These are phyloP conservation scores for Drosophila falleni DNA, from an alignment of 2,888 invertebrate genomes.

Conservation along the genomic window DNA sequence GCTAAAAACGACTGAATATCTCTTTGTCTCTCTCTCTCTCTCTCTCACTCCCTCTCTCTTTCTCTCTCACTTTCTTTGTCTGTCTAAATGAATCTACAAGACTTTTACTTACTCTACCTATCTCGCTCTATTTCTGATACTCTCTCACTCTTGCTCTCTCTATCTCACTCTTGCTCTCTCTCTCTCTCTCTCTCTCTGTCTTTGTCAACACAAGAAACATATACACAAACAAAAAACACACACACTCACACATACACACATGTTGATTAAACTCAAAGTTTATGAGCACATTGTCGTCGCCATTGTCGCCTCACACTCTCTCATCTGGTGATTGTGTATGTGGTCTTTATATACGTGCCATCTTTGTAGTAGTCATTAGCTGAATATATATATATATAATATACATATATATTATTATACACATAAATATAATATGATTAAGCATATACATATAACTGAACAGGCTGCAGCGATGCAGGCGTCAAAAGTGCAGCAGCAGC, in stretches of 20 bases:
- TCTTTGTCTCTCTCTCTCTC: slow-evolving; percentile 38
- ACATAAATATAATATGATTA: slow-evolving; percentile 15
- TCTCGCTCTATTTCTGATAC: slow-evolving; percentile 28
- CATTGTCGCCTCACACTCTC: slow-evolving; percentile 80
- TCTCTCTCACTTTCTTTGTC: slow-evolving; percentile 38
- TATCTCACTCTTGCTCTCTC: slow-evolving; percentile 8
- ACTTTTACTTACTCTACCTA: slow-evolving; percentile 42
- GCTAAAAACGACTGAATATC: slow-evolving; percentile 67
- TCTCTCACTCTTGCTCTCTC: slow-evolving; percentile 14
- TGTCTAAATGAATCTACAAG: slow-evolving; percentile 28
- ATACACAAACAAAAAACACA: slow-evolving; percentile 33
- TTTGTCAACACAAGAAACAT: background rate
- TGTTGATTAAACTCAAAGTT: slow-evolving; percentile 65
- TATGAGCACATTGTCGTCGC: slow-evolving; percentile 65
- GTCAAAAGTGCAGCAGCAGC: slow-evolving; percentile 40
- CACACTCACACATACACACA: slow-evolving; percentile 37
- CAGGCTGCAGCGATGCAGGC: slow-evolving; percentile 50
- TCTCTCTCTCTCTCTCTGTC: slow-evolving; percentile 16
- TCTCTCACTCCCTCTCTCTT: slow-evolving; percentile 43
- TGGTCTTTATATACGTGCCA: slow-evolving; percentile 84
- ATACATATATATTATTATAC: slow-evolving; percentile 21
- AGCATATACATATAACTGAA: slow-evolving; percentile 31
- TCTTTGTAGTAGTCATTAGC: slow-evolving; percentile 82
- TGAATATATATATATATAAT: slow-evolving; percentile 55
- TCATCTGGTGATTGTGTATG: slow-evolving; percentile 83